A percentile compares a stretch with the other conserved stretches of the same genome.
These are phyloP conservation scores for Heteromurus nitidus DNA, from an alignment of 2,888 invertebrate genomes.

Conservation along the genomic window DNA sequence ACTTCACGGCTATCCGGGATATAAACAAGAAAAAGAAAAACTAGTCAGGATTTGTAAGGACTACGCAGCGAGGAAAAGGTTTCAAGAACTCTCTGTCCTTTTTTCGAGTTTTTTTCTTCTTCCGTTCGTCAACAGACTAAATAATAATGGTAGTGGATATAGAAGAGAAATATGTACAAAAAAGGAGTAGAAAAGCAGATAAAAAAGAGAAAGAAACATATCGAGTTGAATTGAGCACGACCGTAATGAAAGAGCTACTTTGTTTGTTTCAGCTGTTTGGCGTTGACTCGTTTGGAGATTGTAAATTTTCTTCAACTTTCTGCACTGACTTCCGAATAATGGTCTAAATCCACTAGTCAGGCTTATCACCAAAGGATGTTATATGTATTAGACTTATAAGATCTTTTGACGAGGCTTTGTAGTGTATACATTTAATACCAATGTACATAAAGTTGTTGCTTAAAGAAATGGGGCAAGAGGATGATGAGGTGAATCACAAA, in stretches of 20 bases:
- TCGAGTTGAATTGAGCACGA: constrained; percentile 19
- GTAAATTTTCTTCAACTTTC: not conserved
- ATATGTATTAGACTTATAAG: no score
- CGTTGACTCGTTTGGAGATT: constrained; percentile 10
- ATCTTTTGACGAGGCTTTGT: no score
- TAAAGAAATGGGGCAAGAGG: not conserved
- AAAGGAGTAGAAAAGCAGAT: not conserved
- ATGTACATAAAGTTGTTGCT: no score
- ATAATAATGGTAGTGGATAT: no score
- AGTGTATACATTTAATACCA: no score
- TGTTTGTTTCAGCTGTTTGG: constrained; percentile 26
- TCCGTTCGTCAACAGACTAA: constrained; percentile 25
- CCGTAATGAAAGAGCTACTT: constrained; percentile 31
- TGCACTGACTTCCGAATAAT: no score
- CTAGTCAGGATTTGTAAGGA: no score
- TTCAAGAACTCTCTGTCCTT: no score
- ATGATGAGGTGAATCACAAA: constrained; percentile 19
- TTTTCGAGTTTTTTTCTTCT: constrained; percentile 10
- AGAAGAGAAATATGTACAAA: constrained; percentile 28
- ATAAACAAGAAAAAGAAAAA: constrained; percentile 27
- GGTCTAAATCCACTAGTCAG: no score
- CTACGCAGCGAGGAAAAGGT: constrained; percentile 27
- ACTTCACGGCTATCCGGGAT: not conserved
- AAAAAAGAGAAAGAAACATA: constrained; percentile 7
- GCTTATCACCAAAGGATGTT: no score